Base-by-base conservation (phyloP, 1,140 invertebrate species). In the Bombus huntii region DNA sequence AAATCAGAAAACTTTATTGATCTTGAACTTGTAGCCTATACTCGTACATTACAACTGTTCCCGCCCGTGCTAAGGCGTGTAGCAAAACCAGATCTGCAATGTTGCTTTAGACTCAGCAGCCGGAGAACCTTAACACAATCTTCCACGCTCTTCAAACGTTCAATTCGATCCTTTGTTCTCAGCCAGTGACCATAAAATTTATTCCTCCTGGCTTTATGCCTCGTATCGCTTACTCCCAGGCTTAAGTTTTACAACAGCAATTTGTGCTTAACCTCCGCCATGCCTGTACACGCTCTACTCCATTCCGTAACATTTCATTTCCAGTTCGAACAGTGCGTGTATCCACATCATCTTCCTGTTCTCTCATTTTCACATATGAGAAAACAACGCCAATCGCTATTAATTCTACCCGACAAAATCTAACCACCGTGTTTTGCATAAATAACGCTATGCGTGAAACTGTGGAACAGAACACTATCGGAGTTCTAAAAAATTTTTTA, bases 141-240 rank as follows among this genome's bases (percentile, higher is more conserved):
- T 53, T 80, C 31, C 39, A 47, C 78, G 65, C 78, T 37, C 44
- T 70, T 80, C 78, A 68, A 79, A 79, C 77, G 65, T 47, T 79
- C 77, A 37, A 80, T 80, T 80, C 78, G 78, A 68, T 53, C 65
- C 78, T 80, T 80, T 80, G 78, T 80, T 80, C 78, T 70, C 44
- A 80, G 78, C 18, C 78, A 62, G 42, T 80, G 78, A 70, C 78
- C 78, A 80, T 80, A 80, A 80, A 80, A 80, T 80, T 70, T 70
- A 80, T 80, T 80, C 78, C 66, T 28, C 15, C 34, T 28, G 18
- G 65, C 78, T 80, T 80, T 70, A 70, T 79, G 37, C 77, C 18
- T 70, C 78, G 25, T 80, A 80, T 53, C 78, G 44, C 66, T 70
- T 78, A 39, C 78, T 53, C 31, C 13, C 25, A 31, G 42, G 25